These are phyloP conservation scores for Pithys albifrons DNA, from an alignment of 2,113 vertebrate species.

Conservation along the genomic window DNA sequence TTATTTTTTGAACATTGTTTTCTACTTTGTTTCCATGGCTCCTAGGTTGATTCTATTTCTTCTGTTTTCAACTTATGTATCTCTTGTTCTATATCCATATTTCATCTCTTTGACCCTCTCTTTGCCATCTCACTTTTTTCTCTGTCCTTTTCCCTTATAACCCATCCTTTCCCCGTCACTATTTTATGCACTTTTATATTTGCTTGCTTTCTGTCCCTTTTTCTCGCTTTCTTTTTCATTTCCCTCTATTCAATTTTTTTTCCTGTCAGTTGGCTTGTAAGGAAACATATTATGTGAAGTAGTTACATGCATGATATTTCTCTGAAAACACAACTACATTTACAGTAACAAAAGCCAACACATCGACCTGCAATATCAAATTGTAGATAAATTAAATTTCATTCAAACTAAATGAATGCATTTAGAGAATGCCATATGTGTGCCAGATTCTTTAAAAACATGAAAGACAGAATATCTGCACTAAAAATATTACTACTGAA, in stretches of 20 bases:
- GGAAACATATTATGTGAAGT: not conserved
- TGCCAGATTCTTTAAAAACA: not conserved
- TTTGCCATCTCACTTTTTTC: not conserved
- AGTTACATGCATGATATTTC: conserved; percentile 4
- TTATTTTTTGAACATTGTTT: not conserved
- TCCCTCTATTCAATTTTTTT: not conserved
- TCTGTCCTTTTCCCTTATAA: not conserved
- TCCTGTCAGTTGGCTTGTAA: not conserved
- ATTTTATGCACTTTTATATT: not conserved
- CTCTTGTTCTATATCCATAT: not conserved
- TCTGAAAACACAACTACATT: conserved; percentile 33
- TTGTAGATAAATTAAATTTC: conserved; percentile 20
- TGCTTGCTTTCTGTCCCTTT: not conserved
- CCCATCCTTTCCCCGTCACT: not conserved
- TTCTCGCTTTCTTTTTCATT: not conserved
- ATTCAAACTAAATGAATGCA: conserved; percentile 5
- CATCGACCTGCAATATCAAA: not conserved
- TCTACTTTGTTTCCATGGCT: not conserved
- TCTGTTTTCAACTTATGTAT: not conserved
- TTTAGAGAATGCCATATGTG: not conserved
- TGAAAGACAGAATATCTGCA: not conserved
- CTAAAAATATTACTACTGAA: not conserved
- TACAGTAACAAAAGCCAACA: conserved; percentile 19
- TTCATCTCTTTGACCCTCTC: not conserved
- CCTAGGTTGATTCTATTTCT: not conserved